Evolutionary conservation across 2,797 vertebrate genomes (phyloP).

Genomic region (Bovichtus diacanthus): DNA sequence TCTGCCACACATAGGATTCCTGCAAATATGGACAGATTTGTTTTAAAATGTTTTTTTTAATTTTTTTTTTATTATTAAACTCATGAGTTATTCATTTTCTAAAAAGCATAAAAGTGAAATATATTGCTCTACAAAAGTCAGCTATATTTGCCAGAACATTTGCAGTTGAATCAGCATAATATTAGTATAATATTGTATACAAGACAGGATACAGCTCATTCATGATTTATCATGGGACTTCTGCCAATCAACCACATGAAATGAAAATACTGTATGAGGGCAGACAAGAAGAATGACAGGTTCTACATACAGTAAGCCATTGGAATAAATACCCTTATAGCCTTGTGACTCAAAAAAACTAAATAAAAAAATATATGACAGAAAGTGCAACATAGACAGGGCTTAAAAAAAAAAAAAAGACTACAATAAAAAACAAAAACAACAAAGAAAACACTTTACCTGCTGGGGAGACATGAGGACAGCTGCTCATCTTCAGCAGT

Average conservation of each 20-base stretch:
- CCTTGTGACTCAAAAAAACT: not conserved
- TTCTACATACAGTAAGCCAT: not conserved
- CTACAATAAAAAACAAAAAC: not conserved
- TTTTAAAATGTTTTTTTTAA: not conserved
- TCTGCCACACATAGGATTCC: constrained; percentile 98
- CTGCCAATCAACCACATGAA: constrained; percentile 12
- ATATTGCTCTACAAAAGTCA: not conserved
- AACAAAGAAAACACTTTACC: constrained; percentile 79
- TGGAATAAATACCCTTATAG: not conserved
- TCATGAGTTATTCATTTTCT: no score
- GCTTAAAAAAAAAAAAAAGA: not conserved
- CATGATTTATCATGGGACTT: not conserved
- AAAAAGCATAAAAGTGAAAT: no score
- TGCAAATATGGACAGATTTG: constrained; percentile 61
- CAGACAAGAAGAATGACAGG: constrained; percentile 17
- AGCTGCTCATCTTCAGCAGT: constrained; percentile 98
- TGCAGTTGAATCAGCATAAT: constrained; percentile 19
- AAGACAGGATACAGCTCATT: not conserved
- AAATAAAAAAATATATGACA: not conserved
- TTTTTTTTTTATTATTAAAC: not conserved
- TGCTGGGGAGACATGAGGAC: constrained; percentile 98
- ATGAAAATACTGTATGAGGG: not conserved
- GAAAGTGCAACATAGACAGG: not conserved
- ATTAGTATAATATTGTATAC: no score
- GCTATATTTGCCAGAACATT: not conserved